Percentiles rank a stretch among this genome's conserved stretches.
Conservation (phyloP, 2,113 vertebrate genomes). For the Porphyrio hochstetteri region DNA sequence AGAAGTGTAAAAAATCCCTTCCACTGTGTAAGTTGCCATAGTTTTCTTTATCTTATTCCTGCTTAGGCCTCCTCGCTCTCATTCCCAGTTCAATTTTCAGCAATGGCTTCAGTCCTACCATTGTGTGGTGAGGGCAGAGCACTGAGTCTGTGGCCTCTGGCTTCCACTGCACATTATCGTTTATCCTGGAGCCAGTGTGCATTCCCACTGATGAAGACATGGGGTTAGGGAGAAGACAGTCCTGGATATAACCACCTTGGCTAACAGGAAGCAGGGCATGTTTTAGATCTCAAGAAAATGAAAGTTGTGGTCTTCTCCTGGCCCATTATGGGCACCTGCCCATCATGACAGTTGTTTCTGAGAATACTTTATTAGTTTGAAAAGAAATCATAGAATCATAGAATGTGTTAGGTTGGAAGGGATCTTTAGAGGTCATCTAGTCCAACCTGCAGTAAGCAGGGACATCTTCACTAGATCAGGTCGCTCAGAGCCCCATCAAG, state of each 20-base stretch:
- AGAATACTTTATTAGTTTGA: neutral
- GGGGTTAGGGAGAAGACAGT: neutral
- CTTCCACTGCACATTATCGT: neutral
- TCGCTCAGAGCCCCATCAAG: too few relatives aligned
- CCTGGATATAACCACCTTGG: neutral
- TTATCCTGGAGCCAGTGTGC: neutral
- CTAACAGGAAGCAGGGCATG: neutral
- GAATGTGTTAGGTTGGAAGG: too few relatives aligned
- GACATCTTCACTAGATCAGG: too few relatives aligned
- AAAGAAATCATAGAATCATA: neutral
- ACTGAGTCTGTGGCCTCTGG: neutral
- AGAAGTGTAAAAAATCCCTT: neutral
- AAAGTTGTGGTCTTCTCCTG: neutral
- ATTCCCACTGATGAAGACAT: neutral
- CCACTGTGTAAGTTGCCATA: neutral
- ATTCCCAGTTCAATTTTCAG: neutral
- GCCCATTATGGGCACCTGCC: neutral
- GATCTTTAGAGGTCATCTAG: too few relatives aligned
- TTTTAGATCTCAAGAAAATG: neutral
- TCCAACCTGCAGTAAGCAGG: too few relatives aligned
- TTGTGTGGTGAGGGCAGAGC: fast-evolving
- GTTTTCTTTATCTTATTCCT: neutral
- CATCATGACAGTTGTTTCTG: neutral
- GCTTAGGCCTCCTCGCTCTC: neutral
- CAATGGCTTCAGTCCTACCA: neutral